Percentiles rank a stretch among this genome's conserved stretches.
Evolutionary conservation across 2,888 invertebrate species (phyloP).

Genomic region (Philereme transversata): DNA sequence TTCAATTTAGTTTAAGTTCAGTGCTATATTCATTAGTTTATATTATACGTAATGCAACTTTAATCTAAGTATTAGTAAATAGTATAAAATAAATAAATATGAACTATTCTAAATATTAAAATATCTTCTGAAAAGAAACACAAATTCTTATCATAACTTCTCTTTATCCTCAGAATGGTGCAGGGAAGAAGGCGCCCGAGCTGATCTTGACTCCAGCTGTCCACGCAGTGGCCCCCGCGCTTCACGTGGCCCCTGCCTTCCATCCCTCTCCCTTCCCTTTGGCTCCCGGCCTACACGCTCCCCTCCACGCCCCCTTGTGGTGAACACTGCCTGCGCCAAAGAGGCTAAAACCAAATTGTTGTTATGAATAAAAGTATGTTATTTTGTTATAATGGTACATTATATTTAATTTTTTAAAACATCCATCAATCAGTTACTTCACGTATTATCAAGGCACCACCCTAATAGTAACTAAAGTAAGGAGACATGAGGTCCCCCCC

Average conservation of each 20-base stretch:
- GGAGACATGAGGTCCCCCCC: too few relatives aligned
- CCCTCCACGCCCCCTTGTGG: constrained; percentile 8
- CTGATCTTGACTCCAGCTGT: constrained; percentile 2
- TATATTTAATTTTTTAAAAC: background rate
- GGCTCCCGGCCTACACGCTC: constrained; percentile 8
- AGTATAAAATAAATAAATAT: too few relatives aligned
- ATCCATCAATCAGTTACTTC: background rate
- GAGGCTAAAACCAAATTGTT: constrained; percentile 7
- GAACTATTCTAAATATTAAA: too few relatives aligned
- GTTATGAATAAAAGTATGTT: background rate
- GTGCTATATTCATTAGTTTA: too few relatives aligned
- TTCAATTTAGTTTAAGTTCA: background rate
- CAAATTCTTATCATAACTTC: background rate
- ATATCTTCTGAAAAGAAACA: background rate
- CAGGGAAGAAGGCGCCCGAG: constrained; percentile 55
- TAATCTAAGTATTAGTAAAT: too few relatives aligned
- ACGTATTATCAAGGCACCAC: too few relatives aligned
- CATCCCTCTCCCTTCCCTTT: background rate
- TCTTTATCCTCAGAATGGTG: constrained; percentile 14
- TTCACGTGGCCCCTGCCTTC: constrained; percentile 1
- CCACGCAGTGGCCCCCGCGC: constrained; percentile 12
- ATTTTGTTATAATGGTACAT: background rate
- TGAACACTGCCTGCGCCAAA: background rate
- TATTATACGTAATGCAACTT: too few relatives aligned
- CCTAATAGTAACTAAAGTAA: too few relatives aligned